These are phyloP conservation scores for Triplophysa yarkandensis DNA, from an alignment of 2,797 vertebrate species.

Conservation along the genomic window DNA sequence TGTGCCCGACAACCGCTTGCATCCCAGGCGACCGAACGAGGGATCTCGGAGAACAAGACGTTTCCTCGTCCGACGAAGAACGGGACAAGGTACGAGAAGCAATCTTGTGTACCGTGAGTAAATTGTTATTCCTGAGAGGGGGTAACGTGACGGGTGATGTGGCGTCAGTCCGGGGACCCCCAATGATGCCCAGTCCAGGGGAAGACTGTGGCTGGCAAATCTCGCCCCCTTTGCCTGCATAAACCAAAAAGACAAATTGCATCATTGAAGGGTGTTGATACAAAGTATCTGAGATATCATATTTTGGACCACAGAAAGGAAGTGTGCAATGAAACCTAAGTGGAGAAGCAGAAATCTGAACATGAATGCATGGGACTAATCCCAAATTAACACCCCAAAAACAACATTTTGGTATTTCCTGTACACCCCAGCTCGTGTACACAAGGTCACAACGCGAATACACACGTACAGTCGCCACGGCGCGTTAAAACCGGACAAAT, in stretches of 20 bases:
- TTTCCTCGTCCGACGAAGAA: neutral
- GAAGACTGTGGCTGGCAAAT: conserved; percentile 78
- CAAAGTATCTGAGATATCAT: neutral
- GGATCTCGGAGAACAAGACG: neutral
- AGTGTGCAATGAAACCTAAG: conserved; percentile 54
- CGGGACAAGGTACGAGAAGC: neutral
- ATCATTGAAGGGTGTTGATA: neutral
- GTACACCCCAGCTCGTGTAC: too few species aligned
- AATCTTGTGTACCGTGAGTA: conserved; percentile 77
- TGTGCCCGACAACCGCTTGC: neutral
- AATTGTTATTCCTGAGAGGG: conserved; percentile 82
- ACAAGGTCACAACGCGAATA: too few species aligned
- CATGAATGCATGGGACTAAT: neutral
- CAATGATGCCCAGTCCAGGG: conserved; percentile 74
- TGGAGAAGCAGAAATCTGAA: conserved; percentile 12
- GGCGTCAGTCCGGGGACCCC: conserved; percentile 75
- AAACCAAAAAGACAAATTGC: neutral
- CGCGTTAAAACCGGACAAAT: conserved; percentile 26
- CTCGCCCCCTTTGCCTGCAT: conserved; percentile 78
- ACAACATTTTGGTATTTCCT: neutral
- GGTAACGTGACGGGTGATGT: conserved; percentile 82
- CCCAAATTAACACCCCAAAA: neutral
- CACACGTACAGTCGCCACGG: conserved; percentile 18
- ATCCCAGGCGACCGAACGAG: neutral
- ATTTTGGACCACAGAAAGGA: too few species aligned